These are phyloP conservation scores for Cheilosia vernalis DNA, from an alignment of 2,888 invertebrate species.

Conservation along the genomic window DNA sequence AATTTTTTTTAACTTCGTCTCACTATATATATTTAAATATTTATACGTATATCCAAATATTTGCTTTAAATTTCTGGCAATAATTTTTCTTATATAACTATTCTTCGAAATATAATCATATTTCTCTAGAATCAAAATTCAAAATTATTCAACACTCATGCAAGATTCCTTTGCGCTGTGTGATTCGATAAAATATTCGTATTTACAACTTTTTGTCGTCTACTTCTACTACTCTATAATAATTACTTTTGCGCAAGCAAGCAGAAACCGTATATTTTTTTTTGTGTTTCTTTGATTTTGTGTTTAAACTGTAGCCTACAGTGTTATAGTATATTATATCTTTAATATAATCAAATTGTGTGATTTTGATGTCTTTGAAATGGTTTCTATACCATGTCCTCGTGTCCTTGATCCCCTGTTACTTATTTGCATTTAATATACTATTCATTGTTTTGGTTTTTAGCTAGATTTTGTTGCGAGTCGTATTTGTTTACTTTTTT, in stretches of 20 bases:
- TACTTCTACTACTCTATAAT: conserved; percentile 47
- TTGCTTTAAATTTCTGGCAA: conserved; percentile 67
- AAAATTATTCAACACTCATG: conserved; percentile 48
- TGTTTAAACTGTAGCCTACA: conserved; percentile 54
- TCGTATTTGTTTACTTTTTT: conserved; percentile 19
- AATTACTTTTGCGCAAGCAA: conserved; percentile 62
- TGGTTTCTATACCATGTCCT: conserved; percentile 58
- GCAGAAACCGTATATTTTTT: conserved; percentile 40
- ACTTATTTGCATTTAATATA: conserved; percentile 27
- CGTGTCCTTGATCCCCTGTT: conserved; percentile 36
- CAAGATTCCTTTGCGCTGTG: conserved; percentile 66
- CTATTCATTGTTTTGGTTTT: conserved; percentile 41
- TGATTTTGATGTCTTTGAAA: conserved; percentile 67
- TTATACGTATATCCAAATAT: conserved; percentile 36
- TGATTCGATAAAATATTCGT: conserved; percentile 56
- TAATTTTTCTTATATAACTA: conserved; percentile 25
- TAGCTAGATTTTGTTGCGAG: conserved; percentile 29
- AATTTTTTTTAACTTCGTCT: conserved; percentile 60
- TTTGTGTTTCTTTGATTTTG: conserved; percentile 34
- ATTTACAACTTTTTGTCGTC: conserved; percentile 56
- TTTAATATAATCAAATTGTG: conserved; percentile 46
- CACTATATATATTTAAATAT: conserved; percentile 48
- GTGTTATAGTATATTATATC: conserved; percentile 31
- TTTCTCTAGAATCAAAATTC: conserved; percentile 43
- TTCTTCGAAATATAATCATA: conserved; percentile 41